A percentile compares a stretch with the other conserved stretches of the same genome.
phyloP scores from a whole-genome alignment of 2,888 invertebrate species.

The Electrophaes corylata region DNA sequence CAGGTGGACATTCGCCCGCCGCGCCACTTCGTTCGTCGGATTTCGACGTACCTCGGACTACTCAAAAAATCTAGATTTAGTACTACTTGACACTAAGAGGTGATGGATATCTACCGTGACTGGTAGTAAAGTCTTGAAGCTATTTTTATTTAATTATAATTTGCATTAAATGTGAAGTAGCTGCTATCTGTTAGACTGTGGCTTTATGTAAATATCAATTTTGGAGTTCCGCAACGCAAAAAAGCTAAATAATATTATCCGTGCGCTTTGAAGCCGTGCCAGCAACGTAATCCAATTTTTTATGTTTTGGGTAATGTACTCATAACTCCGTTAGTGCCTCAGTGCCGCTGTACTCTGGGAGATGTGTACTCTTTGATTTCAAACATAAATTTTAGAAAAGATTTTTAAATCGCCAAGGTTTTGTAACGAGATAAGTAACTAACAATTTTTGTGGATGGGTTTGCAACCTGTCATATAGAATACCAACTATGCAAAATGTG shows the following conservation, averaged over 20 bases:
- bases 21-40: too few relatives aligned
- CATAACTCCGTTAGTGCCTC: conserved; percentile 29
- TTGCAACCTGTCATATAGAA: too few relatives aligned
- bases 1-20: too few relatives aligned
- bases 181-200: conserved; percentile 2
- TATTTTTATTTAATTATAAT: too few relatives aligned
- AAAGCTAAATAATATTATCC: conserved; percentile 32
- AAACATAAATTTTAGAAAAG: neutral
- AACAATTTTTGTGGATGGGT: neutral
- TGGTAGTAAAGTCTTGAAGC: too few relatives aligned
- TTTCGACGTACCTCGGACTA: too few relatives aligned
- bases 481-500: too few relatives aligned
- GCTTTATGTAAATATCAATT: conserved; percentile 36
- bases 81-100: too few relatives aligned
- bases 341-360: conserved; percentile 7
- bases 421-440: neutral
- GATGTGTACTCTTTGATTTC: conserved; percentile 28
- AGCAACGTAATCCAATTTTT: conserved; percentile 32
- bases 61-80: too few relatives aligned
- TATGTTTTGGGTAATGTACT: conserved; percentile 31
- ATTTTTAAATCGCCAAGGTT: neutral
- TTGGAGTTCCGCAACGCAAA: conserved; percentile 33
- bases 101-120: too few relatives aligned
- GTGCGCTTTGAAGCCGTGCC: conserved; percentile 36
- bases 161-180: too few relatives aligned